phyloP scores from a whole-genome alignment of 2,888 invertebrate species.

The Adineta ricciae region DNA sequence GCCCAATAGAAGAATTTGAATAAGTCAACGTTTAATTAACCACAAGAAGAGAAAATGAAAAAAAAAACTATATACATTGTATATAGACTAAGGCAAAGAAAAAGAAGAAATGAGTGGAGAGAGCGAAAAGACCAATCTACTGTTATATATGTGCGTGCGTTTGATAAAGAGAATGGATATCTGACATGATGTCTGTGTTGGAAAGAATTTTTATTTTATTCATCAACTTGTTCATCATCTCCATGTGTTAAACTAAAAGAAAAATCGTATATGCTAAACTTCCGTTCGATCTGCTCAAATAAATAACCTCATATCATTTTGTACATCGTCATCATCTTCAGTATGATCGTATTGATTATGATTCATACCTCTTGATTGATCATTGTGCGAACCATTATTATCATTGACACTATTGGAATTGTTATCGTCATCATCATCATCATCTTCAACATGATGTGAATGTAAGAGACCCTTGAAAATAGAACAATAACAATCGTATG shows the following conservation, averaged over 20 bases:
- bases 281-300: background rate
- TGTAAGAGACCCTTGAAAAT: background rate
- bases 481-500: background rate
- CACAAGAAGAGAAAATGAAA: background rate
- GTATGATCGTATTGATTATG: background rate
- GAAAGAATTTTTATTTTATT: background rate
- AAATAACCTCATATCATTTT: conserved; percentile 9
- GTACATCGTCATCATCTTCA: conserved; percentile 11
- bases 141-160: conserved; percentile 15
- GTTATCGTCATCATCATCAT: background rate
- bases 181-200: background rate
- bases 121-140: background rate
- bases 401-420: background rate
- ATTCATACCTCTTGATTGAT: background rate
- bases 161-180: background rate
- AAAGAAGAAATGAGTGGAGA: background rate
- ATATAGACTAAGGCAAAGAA: background rate
- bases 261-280: background rate
- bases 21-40: conserved; percentile 5
- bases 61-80: background rate
- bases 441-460: background rate
- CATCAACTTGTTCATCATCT: conserved; percentile 10
- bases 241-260: conserved; percentile 8
- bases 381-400: background rate
- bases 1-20: conserved; percentile 15